Evolutionary conservation across 2,113 vertebrate genomes (phyloP), one percentile per base, ranked within the genome.

Genomic region (Elephantulus edwardii): DNA sequence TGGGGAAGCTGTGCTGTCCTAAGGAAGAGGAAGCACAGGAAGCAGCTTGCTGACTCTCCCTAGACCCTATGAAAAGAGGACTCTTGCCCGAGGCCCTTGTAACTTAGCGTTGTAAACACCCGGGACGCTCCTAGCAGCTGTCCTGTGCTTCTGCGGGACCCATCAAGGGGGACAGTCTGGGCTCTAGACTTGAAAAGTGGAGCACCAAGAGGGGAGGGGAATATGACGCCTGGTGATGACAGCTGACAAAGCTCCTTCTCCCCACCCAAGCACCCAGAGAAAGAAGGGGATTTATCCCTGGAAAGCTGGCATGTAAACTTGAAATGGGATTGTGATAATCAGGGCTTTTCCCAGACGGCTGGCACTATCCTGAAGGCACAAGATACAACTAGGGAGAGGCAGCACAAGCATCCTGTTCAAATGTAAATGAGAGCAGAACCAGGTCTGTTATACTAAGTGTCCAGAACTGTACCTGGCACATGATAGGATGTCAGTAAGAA

Each of bases 51-150:
- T 13, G 68, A 85, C 92, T 91, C 96, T 95, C 86, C n/a, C 71
- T 77, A 54, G 76, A 58, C 33, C 86, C 77, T 40, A 8, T 84
- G 89, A 93, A 94, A 89, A 81, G 68, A 90, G 66, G 92, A 92
- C 92, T 95, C 92, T 95, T 93, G 92, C 93, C 94, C 1, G 4
- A 70, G 92, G 94, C 92, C 78, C 93, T 95, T 42, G 38, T 89
- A 93, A 94, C 83, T 56, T 54, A 68, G 86, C 56, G 0, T 88
- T 20, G 77, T 91, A 82, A 94, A 94, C 74, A 91, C 12, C 19
- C n/a, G 33, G 70, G 85, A 96, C n/a, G 12, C 70, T 0, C 88
- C 89, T 26, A 17, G 70, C 79, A 58, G 40, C 72, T 35, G 14
- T 72, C 64, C 60, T 66, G 58, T 22, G 50, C 70, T 82, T 86